Conservation (phyloP, 1,140 invertebrate genomes). For the Ditylenchus dipsaci region DNA sequence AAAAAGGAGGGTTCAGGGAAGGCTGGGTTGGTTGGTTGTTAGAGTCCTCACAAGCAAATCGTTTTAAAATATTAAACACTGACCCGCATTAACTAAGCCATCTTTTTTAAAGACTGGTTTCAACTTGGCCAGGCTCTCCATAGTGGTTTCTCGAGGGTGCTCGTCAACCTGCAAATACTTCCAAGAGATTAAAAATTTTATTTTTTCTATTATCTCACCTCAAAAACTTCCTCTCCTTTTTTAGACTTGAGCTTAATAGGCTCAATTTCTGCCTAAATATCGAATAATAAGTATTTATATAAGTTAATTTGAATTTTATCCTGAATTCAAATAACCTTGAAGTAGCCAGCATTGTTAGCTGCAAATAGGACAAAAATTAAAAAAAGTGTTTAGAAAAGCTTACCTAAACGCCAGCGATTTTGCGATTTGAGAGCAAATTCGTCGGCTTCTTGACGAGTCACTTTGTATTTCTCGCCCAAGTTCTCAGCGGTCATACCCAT, state of each 20-base stretch:
- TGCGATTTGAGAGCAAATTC: constrained; percentile 77
- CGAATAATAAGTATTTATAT: too few species aligned
- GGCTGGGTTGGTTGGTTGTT: too few species aligned
- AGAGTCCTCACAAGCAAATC: too few species aligned
- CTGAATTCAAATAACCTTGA: constrained; percentile 63
- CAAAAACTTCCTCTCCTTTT: constrained; percentile 72
- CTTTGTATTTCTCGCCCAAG: constrained; percentile 80
- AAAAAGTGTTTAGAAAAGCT: not conserved
- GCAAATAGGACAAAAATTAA: constrained; percentile 46
- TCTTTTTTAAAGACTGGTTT: constrained; percentile 89
- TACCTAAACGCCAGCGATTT: constrained; percentile 60
- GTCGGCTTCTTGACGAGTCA: constrained; percentile 81
- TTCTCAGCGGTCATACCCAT: constrained; percentile 98
- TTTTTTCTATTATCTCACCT: constrained; percentile 45
- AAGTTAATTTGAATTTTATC: too few species aligned
- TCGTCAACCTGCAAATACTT: constrained; percentile 70
- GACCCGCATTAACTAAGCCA: constrained; percentile 88
- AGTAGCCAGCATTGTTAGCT: constrained; percentile 80
- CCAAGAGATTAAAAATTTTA: too few species aligned
- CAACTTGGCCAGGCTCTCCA: constrained; percentile 75
- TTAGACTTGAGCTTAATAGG: constrained; percentile 79
- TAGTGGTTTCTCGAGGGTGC: constrained; percentile 84
- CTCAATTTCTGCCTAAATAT: constrained; percentile 70
- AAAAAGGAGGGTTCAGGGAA: too few species aligned
- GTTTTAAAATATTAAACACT: too few species aligned